A percentile compares a stretch with the other conserved stretches of the same genome.
These are phyloP conservation scores for Amphiprion ocellaris DNA, from an alignment of 2,113 vertebrate species.

Conservation along the genomic window DNA sequence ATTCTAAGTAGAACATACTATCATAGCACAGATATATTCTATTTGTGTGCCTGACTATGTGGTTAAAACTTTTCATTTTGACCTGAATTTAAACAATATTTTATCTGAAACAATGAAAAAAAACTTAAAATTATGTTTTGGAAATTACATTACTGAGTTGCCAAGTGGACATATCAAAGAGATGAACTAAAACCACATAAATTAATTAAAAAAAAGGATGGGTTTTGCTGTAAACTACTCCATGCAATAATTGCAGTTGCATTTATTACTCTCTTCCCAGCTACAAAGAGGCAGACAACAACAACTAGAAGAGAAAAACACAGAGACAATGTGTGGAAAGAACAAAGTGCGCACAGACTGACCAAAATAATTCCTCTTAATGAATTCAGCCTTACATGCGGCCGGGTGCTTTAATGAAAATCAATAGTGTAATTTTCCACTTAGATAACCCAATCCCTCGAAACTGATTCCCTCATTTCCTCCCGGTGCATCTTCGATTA, in stretches of 20 bases:
- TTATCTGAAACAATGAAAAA: not conserved
- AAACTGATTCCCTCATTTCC: conserved; percentile 84
- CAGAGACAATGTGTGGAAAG: not conserved
- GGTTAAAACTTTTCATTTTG: too few species aligned
- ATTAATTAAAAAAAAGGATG: not conserved
- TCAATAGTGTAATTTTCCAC: conserved; percentile 87
- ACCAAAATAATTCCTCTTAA: conserved; percentile 67
- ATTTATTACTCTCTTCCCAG: not conserved
- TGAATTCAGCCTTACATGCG: conserved; percentile 64
- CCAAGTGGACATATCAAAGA: too few species aligned
- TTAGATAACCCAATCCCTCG: conserved; percentile 79
- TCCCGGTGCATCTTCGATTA: conserved; percentile 79
- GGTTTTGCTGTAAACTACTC: not conserved
- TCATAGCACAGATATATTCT: too few species aligned
- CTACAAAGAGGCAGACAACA: not conserved
- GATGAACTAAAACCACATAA: not conserved
- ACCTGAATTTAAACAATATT: not conserved
- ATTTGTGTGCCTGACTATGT: too few species aligned
- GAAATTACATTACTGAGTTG: too few species aligned
- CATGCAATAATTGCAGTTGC: not conserved
- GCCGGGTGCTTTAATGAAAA: conserved; percentile 77
- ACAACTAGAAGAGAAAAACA: conserved; percentile 5
- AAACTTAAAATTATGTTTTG: not conserved
- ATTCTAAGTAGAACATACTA: too few species aligned
- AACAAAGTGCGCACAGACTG: conserved; percentile 34